These are phyloP conservation scores for Napeogenes inachia DNA, from an alignment of 2,888 invertebrate genomes.

Conservation along the genomic window DNA sequence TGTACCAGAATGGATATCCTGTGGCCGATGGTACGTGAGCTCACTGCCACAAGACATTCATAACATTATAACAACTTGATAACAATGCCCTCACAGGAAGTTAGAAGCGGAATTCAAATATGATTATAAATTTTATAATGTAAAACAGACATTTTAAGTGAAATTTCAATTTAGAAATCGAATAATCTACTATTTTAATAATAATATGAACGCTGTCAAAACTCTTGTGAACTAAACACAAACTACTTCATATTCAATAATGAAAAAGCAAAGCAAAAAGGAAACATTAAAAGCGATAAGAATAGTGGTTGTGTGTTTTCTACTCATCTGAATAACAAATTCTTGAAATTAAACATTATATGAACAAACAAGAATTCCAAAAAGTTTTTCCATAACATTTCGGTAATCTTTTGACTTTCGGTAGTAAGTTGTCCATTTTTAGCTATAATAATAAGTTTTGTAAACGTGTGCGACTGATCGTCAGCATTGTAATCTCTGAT, in stretches of 20 bases:
- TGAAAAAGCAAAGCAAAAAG: too few relatives aligned
- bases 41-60: constrained; percentile 11
- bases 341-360: too few relatives aligned
- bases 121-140: not conserved
- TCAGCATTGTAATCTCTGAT: constrained; percentile 10
- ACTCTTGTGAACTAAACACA: too few relatives aligned
- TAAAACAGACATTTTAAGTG: not conserved
- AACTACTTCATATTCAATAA: too few relatives aligned
- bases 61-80: constrained; percentile 5
- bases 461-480: not conserved
- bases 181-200: not conserved
- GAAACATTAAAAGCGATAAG: too few relatives aligned
- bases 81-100: constrained; percentile 15
- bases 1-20: constrained; percentile 19
- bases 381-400: too few relatives aligned
- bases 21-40: constrained; percentile 16
- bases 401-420: not conserved
- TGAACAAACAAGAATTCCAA: too few relatives aligned
- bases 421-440: not conserved
- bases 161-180: not conserved
- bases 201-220: too few relatives aligned
- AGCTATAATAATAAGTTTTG: not conserved
- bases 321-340: too few relatives aligned
- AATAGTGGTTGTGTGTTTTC: too few relatives aligned
- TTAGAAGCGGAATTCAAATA: constrained; percentile 5